Base-by-base conservation (phyloP, 2,113 vertebrate species). In the Alethe diademata region DNA sequence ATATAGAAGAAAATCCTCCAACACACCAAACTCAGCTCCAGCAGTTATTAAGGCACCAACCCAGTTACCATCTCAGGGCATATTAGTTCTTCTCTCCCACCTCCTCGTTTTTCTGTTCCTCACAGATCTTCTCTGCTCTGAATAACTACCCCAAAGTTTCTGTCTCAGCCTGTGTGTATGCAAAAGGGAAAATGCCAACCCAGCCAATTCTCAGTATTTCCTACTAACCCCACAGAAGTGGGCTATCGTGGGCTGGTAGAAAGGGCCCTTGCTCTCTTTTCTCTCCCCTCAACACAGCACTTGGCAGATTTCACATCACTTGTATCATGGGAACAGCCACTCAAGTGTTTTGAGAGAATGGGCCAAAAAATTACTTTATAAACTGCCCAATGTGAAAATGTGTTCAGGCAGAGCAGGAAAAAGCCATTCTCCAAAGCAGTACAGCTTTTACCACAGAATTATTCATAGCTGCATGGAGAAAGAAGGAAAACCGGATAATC, bases 1-100 rank as follows among this genome's bases (percentile, higher is more conserved):
- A 94, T 90, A 95, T 80, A 96, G 92, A 88, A 92, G 54, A 90
- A 84, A 91, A n/a, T 60, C 25, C 28, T 14, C 65, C 76, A 83
- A 65, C 78, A 78, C 28, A 60, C 79, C 56, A 90, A 95, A 92
- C 20, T 54, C 47, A 80, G 38, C 60, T 92, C 90, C 69, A 51
- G 73, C 28, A 79, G 33, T 88, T 90, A 56, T 82, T 72, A 79
- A 94, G 42, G 47, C 82, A 88, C 22, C 45, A 76, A 58, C 56
- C 14, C 78, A 62, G 62, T 62, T 92, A 70, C 72, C 33, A 71
- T 29, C 42, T 83, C 54, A 80, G 50, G 45, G 64, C 26, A 43
- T 40, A 47, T 70, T 26, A 56, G n/a, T 14, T 36, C 54, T 25
- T 40, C 11, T 29, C 36, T 31, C 3, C 8, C 50, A 61, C 29